Evolutionary conservation across 2,888 invertebrate genomes (phyloP).

Genomic region (Blastobasis adustella): DNA sequence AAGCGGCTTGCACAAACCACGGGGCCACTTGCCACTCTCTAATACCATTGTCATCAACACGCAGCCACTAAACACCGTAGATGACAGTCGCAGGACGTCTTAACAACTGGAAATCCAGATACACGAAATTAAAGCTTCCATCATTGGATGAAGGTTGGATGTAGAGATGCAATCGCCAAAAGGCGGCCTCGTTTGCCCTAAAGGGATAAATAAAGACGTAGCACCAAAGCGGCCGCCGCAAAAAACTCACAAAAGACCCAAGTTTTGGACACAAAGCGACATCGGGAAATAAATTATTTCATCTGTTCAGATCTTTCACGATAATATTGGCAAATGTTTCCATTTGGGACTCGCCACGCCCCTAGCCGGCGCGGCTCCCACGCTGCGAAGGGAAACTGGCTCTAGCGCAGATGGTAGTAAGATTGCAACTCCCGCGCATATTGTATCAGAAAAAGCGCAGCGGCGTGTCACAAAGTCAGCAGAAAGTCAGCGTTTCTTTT

Average conservation of each 20-base stretch:
- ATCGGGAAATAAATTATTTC: constrained; percentile 73
- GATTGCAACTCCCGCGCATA: constrained; percentile 14
- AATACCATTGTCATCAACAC: constrained; percentile 68
- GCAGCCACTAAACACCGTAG: constrained; percentile 49
- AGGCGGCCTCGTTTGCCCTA: constrained; percentile 54
- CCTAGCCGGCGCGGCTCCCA: constrained; percentile 36
- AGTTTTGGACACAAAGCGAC: constrained; percentile 72
- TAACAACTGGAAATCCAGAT: constrained; percentile 7
- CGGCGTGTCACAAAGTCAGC: constrained; percentile 64
- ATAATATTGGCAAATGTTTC: constrained; percentile 76
- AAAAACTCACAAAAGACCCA: constrained; percentile 63
- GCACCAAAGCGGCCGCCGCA: constrained; percentile 59
- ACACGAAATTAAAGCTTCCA: constrained; percentile 15
- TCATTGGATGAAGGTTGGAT: neutral
- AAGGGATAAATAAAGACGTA: constrained; percentile 65
- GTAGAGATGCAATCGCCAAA: constrained; percentile 9
- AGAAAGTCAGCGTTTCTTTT: constrained; percentile 61
- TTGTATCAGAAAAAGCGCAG: constrained; percentile 32
- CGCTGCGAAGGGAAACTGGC: constrained; percentile 26
- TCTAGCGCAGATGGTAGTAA: constrained; percentile 11
- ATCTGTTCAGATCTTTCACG: constrained; percentile 71
- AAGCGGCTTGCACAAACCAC: constrained; percentile 58
- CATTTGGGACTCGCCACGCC: constrained; percentile 71
- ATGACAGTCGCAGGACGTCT: constrained; percentile 23
- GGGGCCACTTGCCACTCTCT: constrained; percentile 62